Conservation (phyloP, 2,888 invertebrate species). For the Petrophora chlorosata region DNA sequence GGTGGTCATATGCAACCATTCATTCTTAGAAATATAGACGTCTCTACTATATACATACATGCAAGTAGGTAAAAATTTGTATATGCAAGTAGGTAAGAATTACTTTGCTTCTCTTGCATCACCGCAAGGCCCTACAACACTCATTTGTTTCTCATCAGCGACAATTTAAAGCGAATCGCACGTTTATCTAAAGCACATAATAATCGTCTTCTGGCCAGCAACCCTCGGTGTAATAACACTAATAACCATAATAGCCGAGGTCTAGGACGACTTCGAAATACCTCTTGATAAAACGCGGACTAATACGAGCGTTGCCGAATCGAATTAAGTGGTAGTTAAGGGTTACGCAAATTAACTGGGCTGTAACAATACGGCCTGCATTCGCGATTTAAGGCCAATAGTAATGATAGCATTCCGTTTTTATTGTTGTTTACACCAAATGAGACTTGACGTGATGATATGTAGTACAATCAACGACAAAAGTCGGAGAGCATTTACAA, state of each 20-base stretch:
- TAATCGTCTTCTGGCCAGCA: constrained; percentile 16
- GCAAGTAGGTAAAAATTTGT: too few relatives aligned
- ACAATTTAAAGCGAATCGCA: constrained; percentile 23
- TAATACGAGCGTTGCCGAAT: constrained; percentile 48
- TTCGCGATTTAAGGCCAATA: constrained; percentile 28
- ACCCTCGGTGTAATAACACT: constrained; percentile 11
- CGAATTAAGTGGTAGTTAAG: constrained; percentile 15
- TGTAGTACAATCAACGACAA: too few relatives aligned
- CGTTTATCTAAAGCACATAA: constrained; percentile 24
- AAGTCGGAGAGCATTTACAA: too few relatives aligned
- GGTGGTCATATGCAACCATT: too few relatives aligned
- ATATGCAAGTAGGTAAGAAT: not conserved
- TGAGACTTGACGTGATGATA: too few relatives aligned
- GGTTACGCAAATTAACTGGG: constrained; percentile 54
- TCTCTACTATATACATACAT: too few relatives aligned
- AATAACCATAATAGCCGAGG: constrained; percentile 43
- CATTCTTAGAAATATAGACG: too few relatives aligned
- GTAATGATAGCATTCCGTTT: constrained; percentile 20
- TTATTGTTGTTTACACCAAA: constrained; percentile 18
- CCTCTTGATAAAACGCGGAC: constrained; percentile 44
- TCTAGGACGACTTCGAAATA: constrained; percentile 48
- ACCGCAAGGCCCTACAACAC: constrained; percentile 4
- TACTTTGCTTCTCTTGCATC: constrained; percentile 9
- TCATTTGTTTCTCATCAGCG: constrained; percentile 18
- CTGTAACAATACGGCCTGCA: constrained; percentile 50